Base-by-base conservation (phyloP, 2,113 vertebrate species). In the Rhinolophus ferrumequinum region DNA sequence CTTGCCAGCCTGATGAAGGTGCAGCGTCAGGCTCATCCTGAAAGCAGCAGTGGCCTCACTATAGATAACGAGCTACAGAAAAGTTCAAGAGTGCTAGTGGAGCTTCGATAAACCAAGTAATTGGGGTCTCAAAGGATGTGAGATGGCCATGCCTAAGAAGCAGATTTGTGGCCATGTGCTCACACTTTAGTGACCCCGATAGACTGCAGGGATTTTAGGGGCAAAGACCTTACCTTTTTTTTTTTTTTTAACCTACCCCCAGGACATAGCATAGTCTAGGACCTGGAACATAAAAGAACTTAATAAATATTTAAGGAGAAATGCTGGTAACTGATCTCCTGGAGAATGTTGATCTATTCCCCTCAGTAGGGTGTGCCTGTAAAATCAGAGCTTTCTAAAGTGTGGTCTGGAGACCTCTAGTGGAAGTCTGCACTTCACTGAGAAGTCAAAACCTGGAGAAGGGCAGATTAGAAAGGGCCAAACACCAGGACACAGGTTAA, bases 401-500 rank as follows among this genome's bases (percentile, higher is more conserved):
- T 62, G 84, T 93, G 96, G 83, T 70, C 90, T 95, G 92, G 95
- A 96, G 97, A 73, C 97, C 96, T 96, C 97, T 96, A 97, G 97
- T 85, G 96, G 97, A 41, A 7, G 13, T n/a, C 66, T 44, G 33
- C 38, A n/a, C 47, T 12, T 82, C 86, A 80, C 38, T 3, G 44
- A 60, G 66, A 84, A 52, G 70, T 18, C 77, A 90, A 76, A 54
- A 66, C 50, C 35, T 30, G 66, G 62, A 93, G 58, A 1, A 24
- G 21, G 26, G 5, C 28, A 5, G 38, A 26, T 0, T 28, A 8
- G 52, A 85, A 60, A 90, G 54, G 67, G n/a, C 22, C 81, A 30
- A 67, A 9, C 22, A 33, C 8, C 33, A 60, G 33, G 26, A 75
- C 70, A 67, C 8, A 83, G 69, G 10, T 41, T 13, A 77, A 73